Base-by-base conservation (phyloP, 2,888 invertebrate species). In the Alitta virens region DNA sequence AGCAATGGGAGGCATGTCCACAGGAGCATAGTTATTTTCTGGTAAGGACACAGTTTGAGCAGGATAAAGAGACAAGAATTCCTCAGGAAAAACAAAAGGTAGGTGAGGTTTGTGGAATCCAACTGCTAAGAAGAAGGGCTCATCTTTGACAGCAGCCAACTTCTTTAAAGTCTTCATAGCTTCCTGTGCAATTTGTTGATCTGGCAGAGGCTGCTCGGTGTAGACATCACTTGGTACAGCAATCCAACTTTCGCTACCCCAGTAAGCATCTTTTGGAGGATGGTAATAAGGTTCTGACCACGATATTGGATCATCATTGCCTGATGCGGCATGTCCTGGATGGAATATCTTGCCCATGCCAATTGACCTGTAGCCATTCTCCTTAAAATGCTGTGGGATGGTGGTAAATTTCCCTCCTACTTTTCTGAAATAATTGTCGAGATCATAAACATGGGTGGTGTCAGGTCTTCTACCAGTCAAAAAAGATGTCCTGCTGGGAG, bases 301-400 rank as follows among this genome's bases (percentile, higher is more conserved):
- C 2, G 64, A 64, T 2, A 57, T 57, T 1, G 64, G 62, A 33
- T 64, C 64, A 27, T 64, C 59, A 92, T 81, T 82, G 92, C 92
- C 63, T 12, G 57, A 60, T 5, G 55, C 55, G 18, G n/a, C 27
- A 18, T 46, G n/a, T 5, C 46, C 46, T 16, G 63, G 63, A 27
- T 66, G 66, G 51, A 66, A 66, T 16, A 64, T 52, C 43, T 66
- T 66, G 9, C 66, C 66, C 43, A 62, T 53, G 16, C 64, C 66
- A 1, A 58, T 50, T 5, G 59, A 53, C 2, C 16, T n/a, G 53
- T 66, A 66, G 9, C 66, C 66, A 24, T 64, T 40, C 27, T 64
- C 50, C 33, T 66, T 66, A 51, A 66, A 64, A 38, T 62, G 62
- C 50, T 66, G 62, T 12, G 66, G 66, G 23, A 66, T 58, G 9